Base-by-base conservation (phyloP, 2,797 vertebrate species). In the Gallinago stenura region DNA sequence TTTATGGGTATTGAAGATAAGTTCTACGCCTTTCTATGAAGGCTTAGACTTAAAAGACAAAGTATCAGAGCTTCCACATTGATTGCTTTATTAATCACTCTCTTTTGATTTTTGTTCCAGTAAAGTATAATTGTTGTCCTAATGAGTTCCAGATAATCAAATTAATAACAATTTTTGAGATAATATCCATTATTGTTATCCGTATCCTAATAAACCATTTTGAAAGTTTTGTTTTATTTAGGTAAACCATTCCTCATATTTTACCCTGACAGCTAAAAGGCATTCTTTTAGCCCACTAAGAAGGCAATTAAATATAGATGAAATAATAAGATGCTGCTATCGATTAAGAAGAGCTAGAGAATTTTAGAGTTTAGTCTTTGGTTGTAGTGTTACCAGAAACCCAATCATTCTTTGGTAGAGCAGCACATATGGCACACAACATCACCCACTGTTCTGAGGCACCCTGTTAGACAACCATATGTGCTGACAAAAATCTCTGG, bases 381-480 rank as follows among this genome's bases (percentile, higher is more conserved):
- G 60, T 50, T 94, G 95, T 73, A 70, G 66, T 93, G 90, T 96
- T 93, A 97, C 72, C 93, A 95, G 97, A 97, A 97, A 96, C 83
- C 79, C 39, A 96, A 87, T 94, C 85, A 91, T 95, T 95, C 80
- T 65, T 87, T 93, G 96, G 93, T 96, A 97, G 83, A 58, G 65
- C 64, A 90, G 96, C 95, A 93, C 98, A 98, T 98, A 98, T 98
- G 98, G 98, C 96, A 96, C 88, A 93, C 70, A 91, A 98, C 90
- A 98, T 98, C 97, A 97, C 97, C 98, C 97, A 97, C 97, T 91
- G 98, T 95, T 97, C 96, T 92, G 69, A 95, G 95, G 94, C 68
- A n/a, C 97, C 97, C 96, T 94, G 77, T 96, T 97, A 98, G 97
- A 98, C 97, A 97, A 95, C 98, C 98, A 98, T 98, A 98, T 98